These are phyloP conservation scores for Strix uralensis DNA, from an alignment of 2,113 vertebrate species.

Conservation along the genomic window DNA sequence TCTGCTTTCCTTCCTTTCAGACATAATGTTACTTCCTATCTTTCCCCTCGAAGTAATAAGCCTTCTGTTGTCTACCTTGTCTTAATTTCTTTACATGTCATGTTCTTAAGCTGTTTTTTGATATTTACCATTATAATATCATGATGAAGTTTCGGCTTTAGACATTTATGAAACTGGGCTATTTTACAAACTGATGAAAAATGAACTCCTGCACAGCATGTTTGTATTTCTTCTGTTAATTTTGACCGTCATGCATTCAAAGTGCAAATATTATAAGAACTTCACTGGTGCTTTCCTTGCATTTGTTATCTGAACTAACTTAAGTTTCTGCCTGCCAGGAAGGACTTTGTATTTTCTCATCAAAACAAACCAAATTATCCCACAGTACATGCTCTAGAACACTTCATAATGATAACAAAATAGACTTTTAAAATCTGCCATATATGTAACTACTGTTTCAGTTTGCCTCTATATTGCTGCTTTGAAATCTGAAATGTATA, in stretches of 20 bases:
- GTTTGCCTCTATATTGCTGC: neutral
- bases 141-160: neutral
- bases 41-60: neutral
- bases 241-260: neutral
- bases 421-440: neutral
- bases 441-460: neutral
- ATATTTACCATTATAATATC: neutral
- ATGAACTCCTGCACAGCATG: neutral
- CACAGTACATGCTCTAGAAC: neutral
- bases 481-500: neutral
- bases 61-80: neutral
- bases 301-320: neutral
- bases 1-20: neutral
- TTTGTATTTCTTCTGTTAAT: neutral
- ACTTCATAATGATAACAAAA: neutral
- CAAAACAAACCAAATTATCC: neutral
- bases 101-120: neutral
- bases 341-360: neutral
- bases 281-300: neutral
- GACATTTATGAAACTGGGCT: neutral
- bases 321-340: neutral
- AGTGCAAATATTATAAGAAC: neutral
- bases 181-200: neutral
- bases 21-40: neutral
- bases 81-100: neutral